A percentile compares a stretch with the other conserved stretches of the same genome.
phyloP scores from a whole-genome alignment of 2,888 invertebrate species.

The Lamellibrachia columna region DNA sequence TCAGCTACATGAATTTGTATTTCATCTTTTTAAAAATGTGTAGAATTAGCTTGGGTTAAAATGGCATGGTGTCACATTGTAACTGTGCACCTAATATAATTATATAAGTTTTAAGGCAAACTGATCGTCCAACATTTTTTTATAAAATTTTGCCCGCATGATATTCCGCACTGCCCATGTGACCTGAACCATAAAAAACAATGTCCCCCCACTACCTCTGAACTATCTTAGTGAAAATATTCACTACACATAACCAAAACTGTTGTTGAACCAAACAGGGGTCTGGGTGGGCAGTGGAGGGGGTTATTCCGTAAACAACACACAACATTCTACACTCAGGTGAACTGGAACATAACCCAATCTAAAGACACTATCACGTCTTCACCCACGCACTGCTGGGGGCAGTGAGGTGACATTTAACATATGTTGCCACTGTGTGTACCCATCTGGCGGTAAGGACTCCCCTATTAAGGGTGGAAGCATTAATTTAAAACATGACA shows the following conservation, averaged over 20 bases:
- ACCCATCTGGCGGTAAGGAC: background rate
- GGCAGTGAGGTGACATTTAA: background rate
- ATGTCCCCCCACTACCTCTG: background rate
- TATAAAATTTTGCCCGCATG: background rate
- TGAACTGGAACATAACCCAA: background rate
- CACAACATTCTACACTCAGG: background rate
- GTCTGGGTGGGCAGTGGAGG: background rate
- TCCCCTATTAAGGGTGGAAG: too few relatives aligned
- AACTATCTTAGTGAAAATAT: background rate
- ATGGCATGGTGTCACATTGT: too few relatives aligned
- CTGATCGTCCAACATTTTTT: too few relatives aligned
- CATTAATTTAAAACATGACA: too few relatives aligned
- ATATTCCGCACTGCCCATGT: background rate
- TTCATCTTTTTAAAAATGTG: too few relatives aligned
- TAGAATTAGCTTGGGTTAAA: too few relatives aligned
- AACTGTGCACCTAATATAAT: too few relatives aligned
- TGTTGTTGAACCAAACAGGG: background rate
- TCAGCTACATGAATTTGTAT: too few relatives aligned
- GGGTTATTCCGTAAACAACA: background rate
- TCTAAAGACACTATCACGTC: background rate
- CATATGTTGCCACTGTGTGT: background rate
- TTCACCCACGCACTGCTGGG: background rate
- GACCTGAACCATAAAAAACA: background rate
- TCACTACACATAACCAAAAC: background rate
- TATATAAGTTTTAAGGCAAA: too few relatives aligned